Evolutionary conservation across 2,113 vertebrate species (phyloP).

Genomic region (Zingel zingel): DNA sequence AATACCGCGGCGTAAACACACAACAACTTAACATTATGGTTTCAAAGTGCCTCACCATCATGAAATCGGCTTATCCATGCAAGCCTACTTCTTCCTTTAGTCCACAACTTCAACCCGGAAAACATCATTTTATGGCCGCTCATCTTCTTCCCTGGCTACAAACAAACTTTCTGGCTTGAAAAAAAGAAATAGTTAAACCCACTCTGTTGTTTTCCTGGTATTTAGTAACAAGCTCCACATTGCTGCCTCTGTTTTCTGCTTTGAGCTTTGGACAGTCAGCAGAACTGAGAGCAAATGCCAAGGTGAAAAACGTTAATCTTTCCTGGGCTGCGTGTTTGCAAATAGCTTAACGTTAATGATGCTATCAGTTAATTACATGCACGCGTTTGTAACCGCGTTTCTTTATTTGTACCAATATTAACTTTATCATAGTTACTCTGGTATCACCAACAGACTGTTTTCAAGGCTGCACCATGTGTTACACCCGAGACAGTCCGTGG

Average conservation of each 20-base stretch:
- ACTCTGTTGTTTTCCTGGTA: neutral
- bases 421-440: neutral
- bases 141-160: constrained; percentile 45
- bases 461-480: constrained; percentile 26
- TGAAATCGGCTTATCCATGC: constrained; percentile 23
- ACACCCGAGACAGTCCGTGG: constrained; percentile 12
- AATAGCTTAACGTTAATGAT: neutral
- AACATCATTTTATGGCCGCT: constrained; percentile 49
- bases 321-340: neutral
- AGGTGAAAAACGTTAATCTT: constrained; percentile 31
- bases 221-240: neutral
- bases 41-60: constrained; percentile 48
- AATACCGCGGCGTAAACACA: too few relatives aligned
- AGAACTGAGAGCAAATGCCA: constrained; percentile 37
- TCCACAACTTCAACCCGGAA: constrained; percentile 48
- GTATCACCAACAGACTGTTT: neutral
- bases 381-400: fast-evolving
- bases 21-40: neutral
- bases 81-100: neutral
- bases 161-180: neutral
- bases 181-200: neutral
- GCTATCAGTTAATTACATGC: neutral
- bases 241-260: neutral
- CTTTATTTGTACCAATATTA: neutral
- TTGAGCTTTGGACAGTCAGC: constrained; percentile 17